Evolutionary conservation across 2,888 invertebrate genomes (phyloP).

Genomic region (Aphelenchoides bicaudatus): DNA sequence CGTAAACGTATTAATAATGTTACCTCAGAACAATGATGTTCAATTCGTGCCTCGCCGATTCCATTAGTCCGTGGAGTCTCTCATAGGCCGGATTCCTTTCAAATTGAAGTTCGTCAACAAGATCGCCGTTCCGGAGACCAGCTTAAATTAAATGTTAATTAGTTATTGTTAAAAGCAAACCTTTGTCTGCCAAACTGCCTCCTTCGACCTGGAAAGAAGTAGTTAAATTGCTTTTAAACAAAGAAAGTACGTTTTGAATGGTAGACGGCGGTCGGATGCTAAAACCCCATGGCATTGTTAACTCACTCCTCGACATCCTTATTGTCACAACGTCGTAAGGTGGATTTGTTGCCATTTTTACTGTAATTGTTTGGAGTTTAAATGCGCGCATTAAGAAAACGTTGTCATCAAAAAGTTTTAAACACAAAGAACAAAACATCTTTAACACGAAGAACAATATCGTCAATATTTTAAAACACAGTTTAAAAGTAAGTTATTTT

Average conservation of each 20-base stretch:
- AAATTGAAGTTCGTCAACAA: constrained; percentile 71
- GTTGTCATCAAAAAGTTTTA: too few species aligned
- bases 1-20: too few species aligned
- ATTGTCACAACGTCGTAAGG: constrained; percentile 70
- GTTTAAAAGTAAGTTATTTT: too few species aligned
- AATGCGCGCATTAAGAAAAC: too few species aligned
- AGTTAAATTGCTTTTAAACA: constrained; percentile 14
- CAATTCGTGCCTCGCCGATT: constrained; percentile 44
- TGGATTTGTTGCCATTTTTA: too few species aligned
- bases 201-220: constrained; percentile 72
- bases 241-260: background rate
- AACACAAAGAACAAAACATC: too few species aligned
- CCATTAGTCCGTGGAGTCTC: constrained; percentile 33
- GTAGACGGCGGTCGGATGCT: constrained; percentile 66
- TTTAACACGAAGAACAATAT: too few species aligned
- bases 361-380: too few species aligned
- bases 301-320: constrained; percentile 77
- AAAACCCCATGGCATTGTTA: constrained; percentile 77
- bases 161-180: too few species aligned
- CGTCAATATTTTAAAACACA: too few species aligned
- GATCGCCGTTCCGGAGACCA: constrained; percentile 87
- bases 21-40: constrained; percentile 50
- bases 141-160: too few species aligned
- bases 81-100: constrained; percentile 31
- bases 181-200: constrained; percentile 88